A percentile compares a stretch with the other conserved stretches of the same genome.
Conservation (phyloP, 2,797 vertebrate species). For the Molossus alvarezi region DNA sequence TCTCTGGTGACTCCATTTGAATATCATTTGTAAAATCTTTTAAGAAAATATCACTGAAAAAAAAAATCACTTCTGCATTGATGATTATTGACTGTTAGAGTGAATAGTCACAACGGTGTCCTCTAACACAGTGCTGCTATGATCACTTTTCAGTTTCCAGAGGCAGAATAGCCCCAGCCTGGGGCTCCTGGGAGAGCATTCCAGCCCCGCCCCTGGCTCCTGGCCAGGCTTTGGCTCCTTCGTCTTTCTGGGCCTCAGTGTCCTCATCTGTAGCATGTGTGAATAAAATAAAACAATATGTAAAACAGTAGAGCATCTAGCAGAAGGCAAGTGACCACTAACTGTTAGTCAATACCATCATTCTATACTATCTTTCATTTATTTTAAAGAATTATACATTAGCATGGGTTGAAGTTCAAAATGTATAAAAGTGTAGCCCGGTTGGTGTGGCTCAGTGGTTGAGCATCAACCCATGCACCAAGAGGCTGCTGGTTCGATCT, state of each 20-base stretch:
- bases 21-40: neutral
- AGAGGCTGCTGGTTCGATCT: no score
- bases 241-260: neutral
- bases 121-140: neutral
- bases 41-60: neutral
- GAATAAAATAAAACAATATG: neutral
- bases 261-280: neutral
- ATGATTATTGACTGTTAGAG: neutral
- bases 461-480: no score
- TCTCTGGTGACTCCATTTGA: neutral
- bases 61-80: neutral
- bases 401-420: neutral
- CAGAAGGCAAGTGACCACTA: neutral
- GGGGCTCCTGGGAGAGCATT: no score
- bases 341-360: neutral
- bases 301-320: neutral
- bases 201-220: neutral
- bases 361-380: neutral
- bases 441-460: no score
- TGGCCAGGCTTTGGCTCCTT: neutral
- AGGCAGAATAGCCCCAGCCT: neutral
- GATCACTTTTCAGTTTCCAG: neutral
- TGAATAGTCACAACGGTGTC: neutral
- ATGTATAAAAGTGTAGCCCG: neutral
- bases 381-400: conserved; percentile 20